Evolutionary conservation across 1,140 invertebrate species (phyloP).

Genomic region (Cherax quadricarinatus): DNA sequence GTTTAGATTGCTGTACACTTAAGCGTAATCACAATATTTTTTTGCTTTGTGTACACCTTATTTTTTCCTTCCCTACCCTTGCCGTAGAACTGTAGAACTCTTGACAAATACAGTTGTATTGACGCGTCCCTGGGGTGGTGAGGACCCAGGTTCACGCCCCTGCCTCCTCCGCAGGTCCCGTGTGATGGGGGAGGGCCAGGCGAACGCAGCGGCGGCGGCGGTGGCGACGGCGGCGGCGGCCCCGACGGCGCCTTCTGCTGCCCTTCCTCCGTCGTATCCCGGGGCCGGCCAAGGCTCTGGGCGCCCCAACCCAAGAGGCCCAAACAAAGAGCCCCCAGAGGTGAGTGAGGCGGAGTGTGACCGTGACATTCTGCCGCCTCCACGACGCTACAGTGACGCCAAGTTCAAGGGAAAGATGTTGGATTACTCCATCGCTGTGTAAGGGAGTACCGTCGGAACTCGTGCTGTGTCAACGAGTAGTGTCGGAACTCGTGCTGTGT

Average conservation of each 20-base stretch:
- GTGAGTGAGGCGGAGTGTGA: conserved; percentile 60
- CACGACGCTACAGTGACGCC: conserved; percentile 57
- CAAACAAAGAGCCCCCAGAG: conserved; percentile 53
- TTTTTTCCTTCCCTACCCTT: not conserved
- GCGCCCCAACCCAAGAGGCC: conserved; percentile 63
- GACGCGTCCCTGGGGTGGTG: conserved; percentile 64
- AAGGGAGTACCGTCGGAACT: not conserved
- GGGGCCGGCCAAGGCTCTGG: conserved; percentile 36
- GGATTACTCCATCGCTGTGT: conserved; percentile 65
- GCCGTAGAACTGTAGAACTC: not conserved
- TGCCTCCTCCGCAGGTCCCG: conserved; percentile 63
- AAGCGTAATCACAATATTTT: too few species aligned
- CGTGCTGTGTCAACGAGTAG: not conserved
- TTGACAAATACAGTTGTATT: conserved; percentile 33
- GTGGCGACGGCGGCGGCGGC: conserved; percentile 8
- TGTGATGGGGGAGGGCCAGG: conserved; percentile 59
- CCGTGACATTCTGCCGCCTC: conserved; percentile 60
- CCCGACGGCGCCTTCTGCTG: conserved; percentile 3
- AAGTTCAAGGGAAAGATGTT: conserved; percentile 48
- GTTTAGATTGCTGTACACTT: too few species aligned
- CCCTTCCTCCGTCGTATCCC: conserved; percentile 54
- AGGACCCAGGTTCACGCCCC: conserved; percentile 68
- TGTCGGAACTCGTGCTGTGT: not conserved
- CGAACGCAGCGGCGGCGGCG: conserved; percentile 16
- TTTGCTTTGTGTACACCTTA: not conserved